Evolutionary conservation across 1,140 invertebrate species (phyloP), one percentile per base, ranked within the genome.

Genomic region (Heliconius nattereri): DNA sequence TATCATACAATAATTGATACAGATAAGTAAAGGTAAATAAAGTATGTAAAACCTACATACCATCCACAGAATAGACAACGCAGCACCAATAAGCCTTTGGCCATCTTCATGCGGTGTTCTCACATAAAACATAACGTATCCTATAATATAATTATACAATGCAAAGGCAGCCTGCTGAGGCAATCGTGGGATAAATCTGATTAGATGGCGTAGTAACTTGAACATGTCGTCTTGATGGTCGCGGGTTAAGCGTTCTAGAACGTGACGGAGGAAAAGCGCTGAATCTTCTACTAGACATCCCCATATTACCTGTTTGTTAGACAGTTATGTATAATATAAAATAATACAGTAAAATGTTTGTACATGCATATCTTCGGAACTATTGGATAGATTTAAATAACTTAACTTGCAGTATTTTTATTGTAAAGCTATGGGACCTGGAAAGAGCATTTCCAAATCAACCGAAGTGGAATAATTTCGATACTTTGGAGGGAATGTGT

Each of bases 101-200:
- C 98, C 98, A 49, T 98, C 97, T 89, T 99, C 98, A 87, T 98
- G 98, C 0, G 99, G 98, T 13, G 98, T 97, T 75, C 99, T 94
- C 1, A 99, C 98, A 90, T 99, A 99, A 94, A 99, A 99, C 99
- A 99, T 99, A 2, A 99, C 98, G 89, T 99, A 99, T 23, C 99
- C 99, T 87, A 99, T 99, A 81, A 99, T 97, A 85, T 99, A 99
- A 95, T 99, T 99, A 92, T 99, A 99, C 0, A 99, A 92, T n/a
- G 98, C 98, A 94, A 99, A 99, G 1, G 99, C 99, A 8, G 99
- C 99, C 94, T 99, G 99, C 82, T 99, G 98, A 0, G 99, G 99
- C 52, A 99, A 92, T 78, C 98, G 97, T 6, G 98, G 98, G 78
- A 99, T 97, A 91, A 98, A 99, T 78, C 98, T 95, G 26, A 99